Evolutionary conservation across 2,888 invertebrate genomes (phyloP).

Genomic region (Rotaria socialis): DNA sequence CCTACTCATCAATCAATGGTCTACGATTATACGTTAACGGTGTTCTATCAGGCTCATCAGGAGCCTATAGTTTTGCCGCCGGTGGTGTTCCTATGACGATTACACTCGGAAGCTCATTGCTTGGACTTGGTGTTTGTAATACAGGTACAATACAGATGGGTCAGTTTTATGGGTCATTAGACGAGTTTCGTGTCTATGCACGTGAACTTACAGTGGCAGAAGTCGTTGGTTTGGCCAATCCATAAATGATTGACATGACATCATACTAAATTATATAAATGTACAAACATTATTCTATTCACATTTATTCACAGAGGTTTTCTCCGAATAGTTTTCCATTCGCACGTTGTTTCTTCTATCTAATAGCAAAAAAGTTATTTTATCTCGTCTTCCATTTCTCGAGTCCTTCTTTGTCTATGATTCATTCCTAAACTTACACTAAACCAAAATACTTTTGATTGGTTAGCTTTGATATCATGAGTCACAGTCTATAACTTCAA

Average conservation of each 20-base stretch:
- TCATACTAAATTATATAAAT: too few relatives aligned
- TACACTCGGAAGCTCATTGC: not conserved
- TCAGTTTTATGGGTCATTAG: not conserved
- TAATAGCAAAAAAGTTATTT: too few relatives aligned
- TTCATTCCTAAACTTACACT: too few relatives aligned
- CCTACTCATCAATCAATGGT: not conserved
- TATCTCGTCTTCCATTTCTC: too few relatives aligned
- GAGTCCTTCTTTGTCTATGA: too few relatives aligned
- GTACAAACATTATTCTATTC: too few relatives aligned
- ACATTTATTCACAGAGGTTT: too few relatives aligned
- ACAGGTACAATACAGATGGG: not conserved
- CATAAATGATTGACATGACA: not conserved
- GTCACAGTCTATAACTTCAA: too few relatives aligned
- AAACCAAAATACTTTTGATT: too few relatives aligned
- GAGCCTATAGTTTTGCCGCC: not conserved
- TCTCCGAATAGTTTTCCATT: too few relatives aligned
- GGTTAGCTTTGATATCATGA: too few relatives aligned
- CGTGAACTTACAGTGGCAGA: not conserved
- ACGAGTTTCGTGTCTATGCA: not conserved
- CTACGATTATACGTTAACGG: not conserved
- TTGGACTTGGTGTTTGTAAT: not conserved
- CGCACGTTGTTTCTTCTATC: too few relatives aligned
- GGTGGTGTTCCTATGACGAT: not conserved
- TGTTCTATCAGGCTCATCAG: not conserved
- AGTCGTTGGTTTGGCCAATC: not conserved